Evolutionary conservation across 1,140 invertebrate genomes (phyloP).

Genomic region (Drosophila repleta): DNA sequence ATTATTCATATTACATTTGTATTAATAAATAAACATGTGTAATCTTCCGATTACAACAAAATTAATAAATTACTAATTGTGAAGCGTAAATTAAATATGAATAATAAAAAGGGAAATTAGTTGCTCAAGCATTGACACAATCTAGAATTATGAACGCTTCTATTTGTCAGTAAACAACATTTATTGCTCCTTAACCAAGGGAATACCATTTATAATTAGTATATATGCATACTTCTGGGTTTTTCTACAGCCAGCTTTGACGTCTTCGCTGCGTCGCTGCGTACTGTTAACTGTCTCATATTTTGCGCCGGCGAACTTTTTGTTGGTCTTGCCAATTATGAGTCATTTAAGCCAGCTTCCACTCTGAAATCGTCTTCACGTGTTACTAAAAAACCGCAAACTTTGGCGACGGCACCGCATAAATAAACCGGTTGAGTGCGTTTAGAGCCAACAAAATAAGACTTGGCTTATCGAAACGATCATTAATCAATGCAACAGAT

Average conservation of each 20-base stretch:
- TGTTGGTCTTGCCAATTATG: constrained; percentile 15
- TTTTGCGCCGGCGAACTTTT: constrained; percentile 29
- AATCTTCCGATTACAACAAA: too few relatives aligned
- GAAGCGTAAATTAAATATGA: too few relatives aligned
- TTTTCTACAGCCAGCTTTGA: constrained; percentile 27
- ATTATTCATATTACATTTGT: too few relatives aligned
- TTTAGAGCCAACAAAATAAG: constrained; percentile 20
- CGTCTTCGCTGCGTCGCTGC: constrained; percentile 38
- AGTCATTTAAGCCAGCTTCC: constrained; percentile 21
- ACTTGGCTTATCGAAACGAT: constrained; percentile 12
- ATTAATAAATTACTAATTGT: too few relatives aligned
- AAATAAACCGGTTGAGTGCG: constrained; percentile 55
- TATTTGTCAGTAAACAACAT: constrained; percentile 20
- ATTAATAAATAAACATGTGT: too few relatives aligned
- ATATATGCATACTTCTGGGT: constrained; percentile 41
- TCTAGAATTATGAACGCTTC: constrained; percentile 5
- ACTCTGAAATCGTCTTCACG: constrained; percentile 8
- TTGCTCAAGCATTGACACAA: neutral
- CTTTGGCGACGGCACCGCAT: neutral
- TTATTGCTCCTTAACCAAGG: constrained; percentile 38
- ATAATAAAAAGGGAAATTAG: too few relatives aligned
- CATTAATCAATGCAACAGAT: constrained; percentile 5
- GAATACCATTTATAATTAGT: constrained; percentile 49
- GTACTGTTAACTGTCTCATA: constrained; percentile 25
- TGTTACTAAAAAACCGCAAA: constrained; percentile 21